phyloP scores from a whole-genome alignment of 1,140 invertebrate species.

The Polypedilum vanderplanki region DNA sequence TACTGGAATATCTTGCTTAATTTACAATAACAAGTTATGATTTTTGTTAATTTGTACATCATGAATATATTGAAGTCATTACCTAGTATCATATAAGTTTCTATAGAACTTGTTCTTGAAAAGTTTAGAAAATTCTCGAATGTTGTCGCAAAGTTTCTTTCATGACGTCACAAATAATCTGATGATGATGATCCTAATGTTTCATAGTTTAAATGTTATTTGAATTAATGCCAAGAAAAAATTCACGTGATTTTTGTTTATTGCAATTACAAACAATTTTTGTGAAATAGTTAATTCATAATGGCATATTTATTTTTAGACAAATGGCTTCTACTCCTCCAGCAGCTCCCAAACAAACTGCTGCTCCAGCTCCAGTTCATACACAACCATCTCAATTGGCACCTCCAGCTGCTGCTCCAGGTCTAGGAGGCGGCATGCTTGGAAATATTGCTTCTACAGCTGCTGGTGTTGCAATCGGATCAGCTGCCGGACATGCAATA shows the following conservation, averaged over 20 bases:
- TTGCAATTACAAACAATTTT: background rate
- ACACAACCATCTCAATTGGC: slow-evolving; percentile 47
- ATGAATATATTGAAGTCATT: background rate
- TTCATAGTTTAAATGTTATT: background rate
- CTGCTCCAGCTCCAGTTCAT: slow-evolving; percentile 45
- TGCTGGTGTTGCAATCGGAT: slow-evolving; percentile 82
- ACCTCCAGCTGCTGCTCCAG: slow-evolving; percentile 48
- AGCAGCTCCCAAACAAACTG: slow-evolving; percentile 38
- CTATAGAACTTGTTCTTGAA: background rate
- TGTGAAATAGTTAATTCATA: background rate
- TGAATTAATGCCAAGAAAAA: background rate
- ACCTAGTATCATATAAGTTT: background rate
- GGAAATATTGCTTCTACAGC: slow-evolving; percentile 87
- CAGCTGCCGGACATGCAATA: slow-evolving; percentile 74
- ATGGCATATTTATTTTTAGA: background rate
- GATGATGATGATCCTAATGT: background rate
- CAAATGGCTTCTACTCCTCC: background rate
- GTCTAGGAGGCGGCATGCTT: slow-evolving; percentile 60
- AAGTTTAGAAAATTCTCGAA: background rate
- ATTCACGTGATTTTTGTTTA: background rate
- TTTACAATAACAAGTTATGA: background rate
- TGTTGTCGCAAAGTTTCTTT: background rate
- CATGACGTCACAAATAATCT: slow-evolving; percentile 1
- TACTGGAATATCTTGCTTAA: background rate
- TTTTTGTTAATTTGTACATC: background rate